These are phyloP conservation scores for Diaphora mendica DNA, from an alignment of 2,888 invertebrate genomes.

Conservation along the genomic window DNA sequence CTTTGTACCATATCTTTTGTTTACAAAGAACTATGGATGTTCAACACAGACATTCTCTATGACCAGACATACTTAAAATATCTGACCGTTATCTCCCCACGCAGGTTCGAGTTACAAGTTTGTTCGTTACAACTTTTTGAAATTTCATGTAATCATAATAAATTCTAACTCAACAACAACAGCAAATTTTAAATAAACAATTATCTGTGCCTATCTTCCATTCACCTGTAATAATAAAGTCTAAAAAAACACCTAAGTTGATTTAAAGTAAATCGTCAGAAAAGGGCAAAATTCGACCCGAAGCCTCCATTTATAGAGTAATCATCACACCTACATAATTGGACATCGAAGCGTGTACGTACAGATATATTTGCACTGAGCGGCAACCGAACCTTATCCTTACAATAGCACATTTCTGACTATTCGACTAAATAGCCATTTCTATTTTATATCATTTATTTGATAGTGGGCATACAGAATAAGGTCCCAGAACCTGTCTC, in stretches of 20 bases:
- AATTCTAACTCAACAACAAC: not conserved
- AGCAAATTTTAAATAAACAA: not conserved
- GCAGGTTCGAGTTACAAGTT: not conserved
- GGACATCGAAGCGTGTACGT: not conserved
- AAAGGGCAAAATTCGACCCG: not conserved
- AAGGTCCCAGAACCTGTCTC: conserved; percentile 38
- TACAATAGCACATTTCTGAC: not conserved
- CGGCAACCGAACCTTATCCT: not conserved
- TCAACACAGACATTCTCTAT: not conserved
- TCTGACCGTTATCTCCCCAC: not conserved
- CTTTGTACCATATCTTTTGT: conserved; percentile 61
- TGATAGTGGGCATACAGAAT: conserved; percentile 9
- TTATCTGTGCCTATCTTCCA: not conserved
- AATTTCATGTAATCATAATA: not conserved
- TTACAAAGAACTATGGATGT: conserved; percentile 50
- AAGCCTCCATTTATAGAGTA: not conserved
- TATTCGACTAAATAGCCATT: not conserved
- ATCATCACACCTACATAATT: not conserved
- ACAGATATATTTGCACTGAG: not conserved
- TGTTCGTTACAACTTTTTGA: not conserved
- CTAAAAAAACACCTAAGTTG: not conserved
- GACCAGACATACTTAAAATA: not conserved
- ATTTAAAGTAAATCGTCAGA: not conserved
- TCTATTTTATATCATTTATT: conserved; percentile 4
- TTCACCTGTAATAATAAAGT: not conserved